Evolutionary conservation across 2,888 invertebrate genomes (phyloP).

Genomic region (Strigamia crassipes): DNA sequence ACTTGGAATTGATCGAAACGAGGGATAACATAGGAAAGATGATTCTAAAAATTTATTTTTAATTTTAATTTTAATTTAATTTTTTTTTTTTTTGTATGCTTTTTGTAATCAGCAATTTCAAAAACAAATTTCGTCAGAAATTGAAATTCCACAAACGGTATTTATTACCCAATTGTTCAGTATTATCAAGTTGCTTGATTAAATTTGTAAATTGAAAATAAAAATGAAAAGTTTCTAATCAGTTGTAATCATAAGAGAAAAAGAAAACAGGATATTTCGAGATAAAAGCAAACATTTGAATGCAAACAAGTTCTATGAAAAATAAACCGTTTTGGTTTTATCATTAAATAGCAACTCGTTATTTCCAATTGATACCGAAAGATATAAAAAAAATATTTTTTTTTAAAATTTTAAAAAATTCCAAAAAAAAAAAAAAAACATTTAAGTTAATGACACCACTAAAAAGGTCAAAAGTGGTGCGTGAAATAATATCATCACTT

Average conservation of each 20-base stretch:
- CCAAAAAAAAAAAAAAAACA: background rate
- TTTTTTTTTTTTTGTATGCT: no score
- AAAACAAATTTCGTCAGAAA: background rate
- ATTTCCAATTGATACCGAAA: background rate
- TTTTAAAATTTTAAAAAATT: background rate
- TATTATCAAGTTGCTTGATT: background rate
- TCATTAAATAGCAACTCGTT: background rate
- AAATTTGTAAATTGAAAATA: background rate
- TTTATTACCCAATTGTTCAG: background rate
- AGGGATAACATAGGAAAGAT: no score
- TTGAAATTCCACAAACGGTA: background rate
- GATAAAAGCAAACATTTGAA: conserved; percentile 22
- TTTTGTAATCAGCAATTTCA: background rate
- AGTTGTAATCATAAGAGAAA: background rate
- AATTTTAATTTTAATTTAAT: no score
- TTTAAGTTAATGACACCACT: conserved; percentile 23
- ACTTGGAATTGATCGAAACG: no score
- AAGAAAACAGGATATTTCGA: conserved; percentile 20
- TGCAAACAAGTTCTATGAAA: conserved; percentile 17
- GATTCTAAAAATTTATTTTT: no score
- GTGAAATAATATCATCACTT: conserved; percentile 24
- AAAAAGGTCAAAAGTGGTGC: conserved; percentile 17
- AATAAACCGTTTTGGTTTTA: background rate
- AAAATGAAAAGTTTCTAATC: background rate
- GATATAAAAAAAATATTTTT: background rate